These are phyloP conservation scores for Syritta pipiens DNA, from an alignment of 2,888 invertebrate species.

Conservation along the genomic window DNA sequence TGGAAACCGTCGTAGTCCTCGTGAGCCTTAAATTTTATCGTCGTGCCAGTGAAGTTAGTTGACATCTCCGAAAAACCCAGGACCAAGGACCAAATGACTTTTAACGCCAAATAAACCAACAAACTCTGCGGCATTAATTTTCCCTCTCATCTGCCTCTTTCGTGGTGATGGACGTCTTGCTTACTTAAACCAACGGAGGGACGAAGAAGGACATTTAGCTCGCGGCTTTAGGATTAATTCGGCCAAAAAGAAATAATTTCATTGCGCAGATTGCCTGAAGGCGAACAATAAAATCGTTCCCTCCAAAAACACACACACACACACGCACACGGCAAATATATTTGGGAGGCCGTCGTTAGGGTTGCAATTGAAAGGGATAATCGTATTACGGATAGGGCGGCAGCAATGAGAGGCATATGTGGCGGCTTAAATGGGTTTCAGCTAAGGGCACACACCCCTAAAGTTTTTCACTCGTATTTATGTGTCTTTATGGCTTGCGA, in stretches of 20 bases:
- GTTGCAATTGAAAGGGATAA: slow-evolving; percentile 36
- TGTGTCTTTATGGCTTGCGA: slow-evolving; percentile 15
- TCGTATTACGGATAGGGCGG: slow-evolving; percentile 1
- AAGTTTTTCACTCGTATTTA: slow-evolving; percentile 35
- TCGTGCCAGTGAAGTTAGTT: too few relatives aligned
- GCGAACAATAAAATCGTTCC: slow-evolving; percentile 43
- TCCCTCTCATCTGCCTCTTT: background rate
- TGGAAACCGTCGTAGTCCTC: background rate
- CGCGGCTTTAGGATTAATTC: slow-evolving; percentile 11
- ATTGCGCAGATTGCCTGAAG: slow-evolving; percentile 43
- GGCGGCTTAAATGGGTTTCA: slow-evolving; percentile 1
- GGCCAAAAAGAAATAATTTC: slow-evolving; percentile 45
- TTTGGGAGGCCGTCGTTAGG: slow-evolving; percentile 43
- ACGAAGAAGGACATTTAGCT: background rate
- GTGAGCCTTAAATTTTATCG: too few relatives aligned
- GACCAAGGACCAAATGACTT: too few relatives aligned
- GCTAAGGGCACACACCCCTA: background rate
- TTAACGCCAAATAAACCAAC: slow-evolving; percentile 45
- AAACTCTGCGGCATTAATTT: slow-evolving; percentile 35
- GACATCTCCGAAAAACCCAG: too few relatives aligned
- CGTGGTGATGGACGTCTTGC: slow-evolving; percentile 9
- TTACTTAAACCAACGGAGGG: background rate
- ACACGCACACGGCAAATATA: slow-evolving; percentile 12
- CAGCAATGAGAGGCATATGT: slow-evolving; percentile 10
- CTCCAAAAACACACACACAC: background rate